Evolutionary conservation across 2,888 invertebrate genomes (phyloP), one percentile per base, ranked within the genome.

Genomic region (Corbicula japonica): DNA sequence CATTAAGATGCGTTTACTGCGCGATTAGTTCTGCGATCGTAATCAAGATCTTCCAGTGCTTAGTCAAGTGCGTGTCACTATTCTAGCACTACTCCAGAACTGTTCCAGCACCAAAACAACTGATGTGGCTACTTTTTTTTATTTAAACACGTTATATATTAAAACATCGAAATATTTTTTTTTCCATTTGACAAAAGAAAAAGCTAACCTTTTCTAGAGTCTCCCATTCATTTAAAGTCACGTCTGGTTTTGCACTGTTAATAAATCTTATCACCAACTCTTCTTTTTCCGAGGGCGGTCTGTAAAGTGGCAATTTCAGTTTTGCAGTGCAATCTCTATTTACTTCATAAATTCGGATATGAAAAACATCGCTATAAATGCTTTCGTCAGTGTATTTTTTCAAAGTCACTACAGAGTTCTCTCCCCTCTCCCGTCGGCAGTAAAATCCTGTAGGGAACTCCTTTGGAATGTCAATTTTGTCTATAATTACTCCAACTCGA

Each of bases 291-390:
- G 76, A 48, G 2, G 82, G 82, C 23, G 65, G 48, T 12, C 50
- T 41, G 35, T 78, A 83, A 41, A 83, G 44, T 6, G 82, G 82
- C n/a, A 83, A 62, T n/a, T 48, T 46, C 32, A 83, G 61, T 50
- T 72, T 70, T 8, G 69, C 68, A 12, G 41, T 48, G 58, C 78
- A 78, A 34, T 78, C 73, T 46, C 61, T 32, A 32, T 76, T 79
- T 5, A 61, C 70, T 35, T 83, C 76, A 26, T 73, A 76, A 5
- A 79, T 62, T 34, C 73, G 62, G 8, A 83, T 60, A 56, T 83
- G 75, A 41, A 73, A 83, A n/a, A 79, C 77, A 32, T 83, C 82
- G 26, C 82, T 79, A 23, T 76, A 69, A 8, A 76, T 35, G 0
- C 54, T 50, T 34, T 83, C 82, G 3, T 83, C 82, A 5, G 65